These are phyloP conservation scores for Amia ocellicauda DNA, from an alignment of 2,113 vertebrate genomes.

Conservation along the genomic window DNA sequence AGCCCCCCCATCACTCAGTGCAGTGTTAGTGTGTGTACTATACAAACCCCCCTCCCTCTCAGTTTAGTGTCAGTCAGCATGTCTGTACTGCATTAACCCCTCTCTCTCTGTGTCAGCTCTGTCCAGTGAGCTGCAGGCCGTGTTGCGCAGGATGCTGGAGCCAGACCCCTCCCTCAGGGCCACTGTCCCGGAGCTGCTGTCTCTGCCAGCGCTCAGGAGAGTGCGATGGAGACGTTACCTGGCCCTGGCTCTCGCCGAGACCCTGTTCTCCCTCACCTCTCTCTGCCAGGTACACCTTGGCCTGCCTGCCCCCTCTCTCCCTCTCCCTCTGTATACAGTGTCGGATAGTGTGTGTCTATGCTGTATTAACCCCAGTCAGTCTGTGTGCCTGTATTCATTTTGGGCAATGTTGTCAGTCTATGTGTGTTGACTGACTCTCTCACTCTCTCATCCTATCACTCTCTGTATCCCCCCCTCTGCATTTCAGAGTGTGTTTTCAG, in stretches of 20 bases:
- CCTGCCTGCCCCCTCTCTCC: background rate
- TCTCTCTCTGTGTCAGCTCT: constrained; percentile 55
- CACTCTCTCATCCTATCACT: constrained; percentile 13
- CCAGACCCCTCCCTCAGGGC: constrained; percentile 69
- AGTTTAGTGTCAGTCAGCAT: constrained; percentile 42
- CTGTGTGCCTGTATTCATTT: background rate
- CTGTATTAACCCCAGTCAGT: background rate
- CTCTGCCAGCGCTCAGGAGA: constrained; percentile 62
- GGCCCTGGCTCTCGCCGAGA: constrained; percentile 50
- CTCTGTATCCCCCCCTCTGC: constrained; percentile 22
- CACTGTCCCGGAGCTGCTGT: constrained; percentile 66
- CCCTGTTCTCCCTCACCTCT: constrained; percentile 49
- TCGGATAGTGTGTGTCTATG: background rate
- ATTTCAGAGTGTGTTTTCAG: constrained; percentile 33
- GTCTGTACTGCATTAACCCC: background rate
- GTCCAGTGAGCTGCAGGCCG: constrained; percentile 69
- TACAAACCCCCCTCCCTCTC: constrained; percentile 36
- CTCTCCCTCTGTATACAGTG: background rate
- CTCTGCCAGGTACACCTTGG: constrained; percentile 64
- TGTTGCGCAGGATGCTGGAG: constrained; percentile 75
- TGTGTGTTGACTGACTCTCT: background rate
- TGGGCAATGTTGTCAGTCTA: background rate
- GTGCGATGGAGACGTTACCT: constrained; percentile 62
- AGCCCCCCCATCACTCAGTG: background rate
- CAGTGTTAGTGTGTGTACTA: background rate